A percentile compares a stretch with the other conserved stretches of the same genome.
These are phyloP conservation scores for Diachrysia chrysitis DNA, from an alignment of 2,888 invertebrate species.

Conservation along the genomic window DNA sequence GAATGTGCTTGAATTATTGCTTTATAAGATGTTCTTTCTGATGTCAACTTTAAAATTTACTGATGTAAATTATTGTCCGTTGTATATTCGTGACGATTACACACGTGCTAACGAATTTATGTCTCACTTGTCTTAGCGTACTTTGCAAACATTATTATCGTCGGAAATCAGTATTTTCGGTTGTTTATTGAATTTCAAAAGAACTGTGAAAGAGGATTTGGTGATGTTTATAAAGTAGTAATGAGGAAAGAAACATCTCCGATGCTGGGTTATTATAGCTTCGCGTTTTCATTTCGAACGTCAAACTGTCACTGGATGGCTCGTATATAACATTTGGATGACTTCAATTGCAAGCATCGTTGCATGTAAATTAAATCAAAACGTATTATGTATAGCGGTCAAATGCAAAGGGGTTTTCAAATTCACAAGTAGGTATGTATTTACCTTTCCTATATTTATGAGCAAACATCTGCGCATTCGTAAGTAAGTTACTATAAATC, in stretches of 20 bases:
- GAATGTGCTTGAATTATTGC: slow-evolving; percentile 81
- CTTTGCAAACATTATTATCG: slow-evolving; percentile 80
- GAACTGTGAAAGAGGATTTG: slow-evolving; percentile 77
- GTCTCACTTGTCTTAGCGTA: slow-evolving; percentile 79
- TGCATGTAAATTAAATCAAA: slow-evolving; percentile 34
- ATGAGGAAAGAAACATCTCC: slow-evolving; percentile 67
- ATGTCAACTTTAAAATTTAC: slow-evolving; percentile 89
- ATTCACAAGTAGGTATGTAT: slow-evolving; percentile 44
- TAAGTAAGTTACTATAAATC: slow-evolving; percentile 60
- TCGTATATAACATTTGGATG: slow-evolving; percentile 27
- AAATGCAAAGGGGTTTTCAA: slow-evolving; percentile 26
- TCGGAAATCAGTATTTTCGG: slow-evolving; percentile 82
- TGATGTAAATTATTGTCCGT: slow-evolving; percentile 81
- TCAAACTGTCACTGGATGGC: slow-evolving; percentile 40
- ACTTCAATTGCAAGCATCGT: slow-evolving; percentile 26
- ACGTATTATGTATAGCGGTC: slow-evolving; percentile 14
- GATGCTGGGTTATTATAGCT: slow-evolving; percentile 36
- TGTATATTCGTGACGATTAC: slow-evolving; percentile 85
- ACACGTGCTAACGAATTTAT: slow-evolving; percentile 87
- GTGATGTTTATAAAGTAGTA: slow-evolving; percentile 77
- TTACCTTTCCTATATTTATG: slow-evolving; percentile 56
- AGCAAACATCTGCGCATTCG: slow-evolving; percentile 59
- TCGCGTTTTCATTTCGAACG: slow-evolving; percentile 28
- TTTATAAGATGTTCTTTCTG: slow-evolving; percentile 87
- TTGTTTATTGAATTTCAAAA: slow-evolving; percentile 82